Percentiles rank a stretch among this genome's conserved stretches.
Conservation (phyloP, 1,140 invertebrate species). For the Rhagoletis zephyria region DNA sequence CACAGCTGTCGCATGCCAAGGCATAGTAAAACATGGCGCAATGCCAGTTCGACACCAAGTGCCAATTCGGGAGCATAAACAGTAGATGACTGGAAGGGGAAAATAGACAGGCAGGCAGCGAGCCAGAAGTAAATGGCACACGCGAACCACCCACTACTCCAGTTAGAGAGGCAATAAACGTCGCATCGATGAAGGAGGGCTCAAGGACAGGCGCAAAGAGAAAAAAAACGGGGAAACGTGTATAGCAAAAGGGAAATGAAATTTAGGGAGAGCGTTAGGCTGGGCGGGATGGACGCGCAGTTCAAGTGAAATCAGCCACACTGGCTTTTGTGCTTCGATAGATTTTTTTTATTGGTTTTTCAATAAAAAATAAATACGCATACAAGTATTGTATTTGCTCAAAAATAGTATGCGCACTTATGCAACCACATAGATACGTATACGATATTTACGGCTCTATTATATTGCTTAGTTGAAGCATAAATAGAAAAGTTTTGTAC, state of each 20-base stretch:
- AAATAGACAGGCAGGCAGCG: neutral
- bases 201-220: neutral
- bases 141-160: constrained; percentile 7
- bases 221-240: neutral
- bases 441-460: too few species aligned
- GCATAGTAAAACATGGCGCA: neutral
- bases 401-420: too few species aligned
- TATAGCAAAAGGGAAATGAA: constrained; percentile 3
- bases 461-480: neutral
- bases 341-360: neutral
- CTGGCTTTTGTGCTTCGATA: neutral
- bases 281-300: too few species aligned
- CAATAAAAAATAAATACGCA: neutral
- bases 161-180: constrained; percentile 1
- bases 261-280: neutral
- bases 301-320: neutral
- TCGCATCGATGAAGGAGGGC: neutral
- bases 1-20: constrained; percentile 24
- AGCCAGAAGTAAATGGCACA: constrained; percentile 38
- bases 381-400: too few species aligned
- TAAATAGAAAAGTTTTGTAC: too few species aligned
- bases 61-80: too few species aligned
- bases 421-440: too few species aligned
- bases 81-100: neutral
- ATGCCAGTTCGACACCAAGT: neutral